phyloP scores from a whole-genome alignment of 2,113 vertebrate genomes.

The Emydocephalus ijimae region DNA sequence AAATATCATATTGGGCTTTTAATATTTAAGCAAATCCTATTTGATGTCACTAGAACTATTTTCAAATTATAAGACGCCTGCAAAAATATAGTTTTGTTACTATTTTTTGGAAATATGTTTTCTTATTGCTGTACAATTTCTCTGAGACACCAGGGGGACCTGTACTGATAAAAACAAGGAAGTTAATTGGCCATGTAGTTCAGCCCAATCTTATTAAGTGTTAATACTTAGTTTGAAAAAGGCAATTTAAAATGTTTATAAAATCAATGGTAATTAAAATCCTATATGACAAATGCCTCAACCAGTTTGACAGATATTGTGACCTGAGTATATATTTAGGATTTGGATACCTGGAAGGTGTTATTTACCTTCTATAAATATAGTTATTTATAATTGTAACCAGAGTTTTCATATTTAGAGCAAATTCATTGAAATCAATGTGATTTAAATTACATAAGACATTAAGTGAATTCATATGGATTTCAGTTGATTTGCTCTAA shows the following conservation, averaged over 20 bases:
- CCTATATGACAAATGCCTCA: slow-evolving; percentile 9
- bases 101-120: not conserved
- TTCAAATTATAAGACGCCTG: not conserved
- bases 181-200: slow-evolving; percentile 9
- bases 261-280: slow-evolving; percentile 4
- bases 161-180: slow-evolving; percentile 6
- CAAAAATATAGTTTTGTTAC: not conserved
- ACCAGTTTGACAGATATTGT: slow-evolving; percentile 21
- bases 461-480: not conserved
- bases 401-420: not conserved
- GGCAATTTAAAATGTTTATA: slow-evolving; percentile 18
- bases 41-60: not conserved
- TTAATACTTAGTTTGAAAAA: slow-evolving; percentile 11
- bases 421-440: not conserved
- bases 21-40: not conserved
- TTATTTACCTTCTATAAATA: not conserved
- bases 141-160: not conserved
- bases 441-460: not conserved
- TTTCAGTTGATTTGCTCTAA: not conserved
- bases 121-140: not conserved
- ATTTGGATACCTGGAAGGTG: not conserved
- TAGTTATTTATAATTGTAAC: too few relatives aligned
- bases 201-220: not conserved
- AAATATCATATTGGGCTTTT: not conserved
- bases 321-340: not conserved